phyloP scores from a whole-genome alignment of 2,888 invertebrate genomes.

The Gisinianus flammeolus region DNA sequence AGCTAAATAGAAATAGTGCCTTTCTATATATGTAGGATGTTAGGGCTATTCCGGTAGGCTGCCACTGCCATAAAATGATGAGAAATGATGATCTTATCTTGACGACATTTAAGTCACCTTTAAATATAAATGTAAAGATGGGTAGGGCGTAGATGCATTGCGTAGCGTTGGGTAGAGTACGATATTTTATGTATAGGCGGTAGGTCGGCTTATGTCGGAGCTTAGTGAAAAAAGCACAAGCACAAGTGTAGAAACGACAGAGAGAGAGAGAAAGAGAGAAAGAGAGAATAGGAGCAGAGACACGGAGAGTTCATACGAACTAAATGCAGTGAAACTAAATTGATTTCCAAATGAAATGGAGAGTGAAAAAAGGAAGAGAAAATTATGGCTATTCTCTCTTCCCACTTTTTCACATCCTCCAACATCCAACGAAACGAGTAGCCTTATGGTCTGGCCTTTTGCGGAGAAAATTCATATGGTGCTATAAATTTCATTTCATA shows the following conservation, averaged over 20 bases:
- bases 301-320: conserved; percentile 12
- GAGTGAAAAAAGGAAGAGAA: conserved; percentile 27
- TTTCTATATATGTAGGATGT: no score
- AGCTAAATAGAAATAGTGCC: background rate
- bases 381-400: conserved; percentile 37
- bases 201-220: no score
- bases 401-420: background rate
- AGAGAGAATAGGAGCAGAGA: background rate
- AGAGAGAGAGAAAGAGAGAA: background rate
- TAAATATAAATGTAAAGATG: conserved; percentile 27
- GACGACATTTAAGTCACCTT: conserved; percentile 28
- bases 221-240: no score
- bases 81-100: conserved; percentile 24
- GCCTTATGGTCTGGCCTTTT: conserved; percentile 24
- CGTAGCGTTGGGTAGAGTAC: no score
- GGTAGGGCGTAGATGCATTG: conserved; percentile 26
- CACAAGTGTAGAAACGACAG: no score
- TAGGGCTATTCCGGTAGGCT: background rate
- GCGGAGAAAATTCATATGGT: conserved; percentile 36
- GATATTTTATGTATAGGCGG: no score
- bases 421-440: no score
- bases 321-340: conserved; percentile 38
- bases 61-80: conserved; percentile 15
- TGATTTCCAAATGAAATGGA: conserved; percentile 42
- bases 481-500: conserved; percentile 29